Conservation (phyloP, 23 tunicate genomes). For the Phallusia fumigata region DNA sequence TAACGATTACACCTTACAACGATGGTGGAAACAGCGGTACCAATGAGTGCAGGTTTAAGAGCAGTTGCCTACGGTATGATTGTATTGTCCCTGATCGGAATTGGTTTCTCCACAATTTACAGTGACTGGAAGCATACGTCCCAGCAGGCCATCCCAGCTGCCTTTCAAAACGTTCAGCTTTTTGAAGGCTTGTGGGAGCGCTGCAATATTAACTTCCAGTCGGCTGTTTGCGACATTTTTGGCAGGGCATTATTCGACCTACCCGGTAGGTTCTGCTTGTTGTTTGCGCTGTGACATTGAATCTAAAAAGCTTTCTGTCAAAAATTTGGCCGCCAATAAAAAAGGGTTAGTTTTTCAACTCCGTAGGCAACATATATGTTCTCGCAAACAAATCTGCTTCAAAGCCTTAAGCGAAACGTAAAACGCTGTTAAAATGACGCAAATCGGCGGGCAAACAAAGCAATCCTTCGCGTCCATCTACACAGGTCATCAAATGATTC, state of each 20-base stretch:
- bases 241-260: not conserved
- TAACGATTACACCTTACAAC: too few species aligned
- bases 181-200: not conserved
- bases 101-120: slow-evolving; percentile 16
- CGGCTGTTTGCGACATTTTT: not conserved
- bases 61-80: too few species aligned
- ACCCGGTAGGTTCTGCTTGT: not conserved
- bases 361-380: not conserved
- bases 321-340: too few species aligned
- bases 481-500: not conserved
- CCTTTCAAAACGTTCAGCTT: not conserved
- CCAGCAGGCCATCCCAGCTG: not conserved
- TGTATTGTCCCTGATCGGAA: not conserved
- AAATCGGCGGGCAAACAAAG: not conserved
- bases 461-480: too few species aligned
- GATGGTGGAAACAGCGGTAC: too few species aligned
- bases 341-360: too few species aligned
- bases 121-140: slow-evolving; percentile 27
- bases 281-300: too few species aligned
- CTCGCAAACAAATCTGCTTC: not conserved
- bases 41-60: too few species aligned
- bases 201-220: not conserved
- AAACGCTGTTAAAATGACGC: not conserved
- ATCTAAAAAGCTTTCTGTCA: too few species aligned
- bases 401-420: not conserved